These are phyloP conservation scores for Grantiella picta DNA, from an alignment of 2,113 vertebrate species.

Conservation along the genomic window DNA sequence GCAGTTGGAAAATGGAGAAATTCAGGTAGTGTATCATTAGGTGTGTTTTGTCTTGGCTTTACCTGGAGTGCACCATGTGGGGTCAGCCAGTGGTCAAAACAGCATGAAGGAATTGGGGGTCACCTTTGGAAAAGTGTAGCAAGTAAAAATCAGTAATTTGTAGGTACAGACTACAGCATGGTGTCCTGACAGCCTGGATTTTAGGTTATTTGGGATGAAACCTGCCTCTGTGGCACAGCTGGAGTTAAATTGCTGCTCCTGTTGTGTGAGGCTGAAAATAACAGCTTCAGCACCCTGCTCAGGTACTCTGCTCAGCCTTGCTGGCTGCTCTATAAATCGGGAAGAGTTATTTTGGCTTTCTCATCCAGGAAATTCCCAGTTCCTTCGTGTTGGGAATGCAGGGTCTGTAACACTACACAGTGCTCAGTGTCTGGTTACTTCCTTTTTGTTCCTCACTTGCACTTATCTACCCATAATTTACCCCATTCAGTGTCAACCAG, in stretches of 20 bases:
- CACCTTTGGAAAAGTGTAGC: neutral
- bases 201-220: neutral
- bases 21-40: neutral
- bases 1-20: neutral
- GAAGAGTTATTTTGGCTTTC: neutral
- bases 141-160: neutral
- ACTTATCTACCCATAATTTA: neutral
- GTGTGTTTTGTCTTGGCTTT: neutral
- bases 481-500: neutral
- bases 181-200: neutral
- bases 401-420: neutral
- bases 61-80: neutral
- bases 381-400: neutral
- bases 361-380: neutral
- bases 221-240: neutral
- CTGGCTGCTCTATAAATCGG: accelerated
- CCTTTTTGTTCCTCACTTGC: neutral
- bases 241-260: neutral
- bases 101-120: neutral
- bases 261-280: neutral
- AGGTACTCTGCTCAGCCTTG: neutral
- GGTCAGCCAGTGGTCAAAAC: neutral
- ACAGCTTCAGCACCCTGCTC: neutral
- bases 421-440: neutral
- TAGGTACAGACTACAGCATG: accelerated